Evolutionary conservation across 2,113 vertebrate species (phyloP).

Genomic region (Alaudala cheleensis): DNA sequence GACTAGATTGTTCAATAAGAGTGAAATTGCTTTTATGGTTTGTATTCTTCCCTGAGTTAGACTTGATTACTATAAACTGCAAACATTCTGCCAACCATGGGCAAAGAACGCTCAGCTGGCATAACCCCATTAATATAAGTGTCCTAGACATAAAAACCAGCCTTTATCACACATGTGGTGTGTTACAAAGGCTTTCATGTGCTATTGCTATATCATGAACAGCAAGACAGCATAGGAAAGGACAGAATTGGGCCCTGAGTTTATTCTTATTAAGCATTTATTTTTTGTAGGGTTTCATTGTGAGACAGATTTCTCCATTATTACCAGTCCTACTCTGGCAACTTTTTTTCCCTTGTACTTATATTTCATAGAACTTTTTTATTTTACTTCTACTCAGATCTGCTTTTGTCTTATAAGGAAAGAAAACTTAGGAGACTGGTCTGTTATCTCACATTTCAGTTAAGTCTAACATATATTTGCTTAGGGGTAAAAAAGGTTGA

Average conservation of each 20-base stretch:
- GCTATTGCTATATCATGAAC: neutral
- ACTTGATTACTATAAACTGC: neutral
- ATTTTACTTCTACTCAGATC: slow-evolving; percentile 62
- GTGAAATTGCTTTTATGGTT: neutral
- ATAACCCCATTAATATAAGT: neutral
- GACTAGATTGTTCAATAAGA: neutral
- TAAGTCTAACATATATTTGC: slow-evolving; percentile 75
- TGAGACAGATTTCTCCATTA: neutral
- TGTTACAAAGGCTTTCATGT: neutral
- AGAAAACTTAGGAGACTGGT: slow-evolving; percentile 48
- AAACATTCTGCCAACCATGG: neutral
- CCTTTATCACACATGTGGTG: neutral
- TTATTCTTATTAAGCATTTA: neutral
- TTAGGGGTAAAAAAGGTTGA: slow-evolving; percentile 70
- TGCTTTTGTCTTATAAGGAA: slow-evolving; percentile 45
- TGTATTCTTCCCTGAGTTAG: neutral
- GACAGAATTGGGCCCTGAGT: neutral
- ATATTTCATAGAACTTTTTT: slow-evolving; percentile 57
- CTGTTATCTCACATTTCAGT: slow-evolving; percentile 74
- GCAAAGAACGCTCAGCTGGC: neutral
- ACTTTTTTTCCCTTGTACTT: slow-evolving; percentile 40
- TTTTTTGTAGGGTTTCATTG: neutral
- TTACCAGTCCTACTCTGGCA: slow-evolving; percentile 8
- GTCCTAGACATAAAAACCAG: neutral
- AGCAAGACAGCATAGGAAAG: neutral